Evolutionary conservation across 2,113 vertebrate genomes (phyloP), one percentile per base, ranked within the genome.

Genomic region (Gasterosteus nipponicus): DNA sequence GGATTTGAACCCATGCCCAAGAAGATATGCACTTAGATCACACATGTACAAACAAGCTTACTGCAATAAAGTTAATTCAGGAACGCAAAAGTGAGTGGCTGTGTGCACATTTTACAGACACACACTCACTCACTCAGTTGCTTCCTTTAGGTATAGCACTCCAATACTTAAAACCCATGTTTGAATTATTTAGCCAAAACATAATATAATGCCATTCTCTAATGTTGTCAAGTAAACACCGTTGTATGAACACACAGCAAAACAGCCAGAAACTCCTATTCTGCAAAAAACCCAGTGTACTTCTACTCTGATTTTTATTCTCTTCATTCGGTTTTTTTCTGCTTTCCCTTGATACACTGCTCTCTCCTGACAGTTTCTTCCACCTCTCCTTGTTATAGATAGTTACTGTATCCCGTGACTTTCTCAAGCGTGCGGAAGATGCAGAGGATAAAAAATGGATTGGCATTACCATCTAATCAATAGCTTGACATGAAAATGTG

Each of bases 391-490:
- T 53, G n/a, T 68, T 62, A 44, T 10, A 61, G 68, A 26, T 16
- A 7, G 59, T 15, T 71, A 41, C 68, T 69, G n/a, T 38, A 51
- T 42, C 19, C 19, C 19, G 19, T 22, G 19, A 46, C 68, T 38
- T 38, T 64, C 69, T 57, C 47, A 72, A 56, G 46, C 53, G 56
- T 26, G 53, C 63, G 67, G 69, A 60, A 82, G 85, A 81, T 77
- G 66, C 35, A 68, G 44, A 14, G 33, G 74, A 87, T 82, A 69
- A 84, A 86, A 87, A 66, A 84, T 83, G 62, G 54, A 89, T 79
- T 29, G 42, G 69, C 77, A 80, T 86, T 75, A 91, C 19, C 77
- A 80, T 88, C 86, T 81, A 66, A 86, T 87, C 81, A 81, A 80
- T 87, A 70, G 68, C 61, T n/a, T 5, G 81, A 86, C 87, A 79